A percentile compares a stretch with the other conserved stretches of the same genome.
phyloP scores from a whole-genome alignment of 1,140 invertebrate genomes.

The Geopemphigus sp. region DNA sequence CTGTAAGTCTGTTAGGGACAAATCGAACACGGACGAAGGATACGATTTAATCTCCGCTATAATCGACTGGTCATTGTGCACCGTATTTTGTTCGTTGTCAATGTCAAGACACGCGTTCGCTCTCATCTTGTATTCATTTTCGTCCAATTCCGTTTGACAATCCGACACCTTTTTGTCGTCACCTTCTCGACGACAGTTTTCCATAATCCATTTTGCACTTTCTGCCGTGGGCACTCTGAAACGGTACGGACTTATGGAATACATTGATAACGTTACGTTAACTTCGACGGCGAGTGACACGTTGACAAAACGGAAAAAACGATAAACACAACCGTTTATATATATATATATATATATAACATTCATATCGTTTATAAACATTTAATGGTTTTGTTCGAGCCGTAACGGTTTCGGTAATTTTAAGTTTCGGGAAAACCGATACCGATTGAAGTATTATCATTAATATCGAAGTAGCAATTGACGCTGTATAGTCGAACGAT shows the following conservation, averaged over 20 bases:
- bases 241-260: neutral
- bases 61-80: neutral
- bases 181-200: constrained; percentile 15
- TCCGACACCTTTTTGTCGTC: neutral
- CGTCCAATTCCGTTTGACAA: neutral
- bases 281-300: no score
- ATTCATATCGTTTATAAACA: no score
- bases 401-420: no score
- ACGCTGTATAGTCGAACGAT: no score
- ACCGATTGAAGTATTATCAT: no score
- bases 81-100: neutral
- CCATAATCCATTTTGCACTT: constrained; percentile 22
- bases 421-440: no score
- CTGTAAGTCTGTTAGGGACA: neutral
- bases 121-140: neutral
- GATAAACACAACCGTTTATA: no score
- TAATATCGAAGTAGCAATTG: no score
- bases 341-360: no score
- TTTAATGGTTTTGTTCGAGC: no score
- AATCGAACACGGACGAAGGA: neutral
- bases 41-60: neutral
- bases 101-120: neutral
- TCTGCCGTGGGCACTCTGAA: neutral
- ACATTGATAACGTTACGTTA: no score
- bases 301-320: no score